Percentiles rank a stretch among this genome's conserved stretches.
Evolutionary conservation across 2,888 invertebrate genomes (phyloP).

Genomic region (Rhingia rostrata): DNA sequence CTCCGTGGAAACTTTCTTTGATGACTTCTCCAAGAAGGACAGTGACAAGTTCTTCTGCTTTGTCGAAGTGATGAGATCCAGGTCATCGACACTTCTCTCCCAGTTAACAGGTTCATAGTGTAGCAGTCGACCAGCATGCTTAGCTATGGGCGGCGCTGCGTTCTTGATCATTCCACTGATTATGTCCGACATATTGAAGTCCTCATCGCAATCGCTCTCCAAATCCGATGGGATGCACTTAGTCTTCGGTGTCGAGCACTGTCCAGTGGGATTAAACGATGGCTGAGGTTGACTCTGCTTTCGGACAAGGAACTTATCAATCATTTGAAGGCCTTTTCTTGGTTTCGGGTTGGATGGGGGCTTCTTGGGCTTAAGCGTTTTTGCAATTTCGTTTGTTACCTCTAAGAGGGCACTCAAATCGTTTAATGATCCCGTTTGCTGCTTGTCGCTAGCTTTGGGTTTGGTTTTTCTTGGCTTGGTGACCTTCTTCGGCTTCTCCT

Average conservation of each 20-base stretch:
- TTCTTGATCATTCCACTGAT: slow-evolving; percentile 84
- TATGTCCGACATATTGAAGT: slow-evolving; percentile 84
- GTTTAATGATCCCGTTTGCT: slow-evolving; percentile 76
- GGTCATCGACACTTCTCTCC: slow-evolving; percentile 76
- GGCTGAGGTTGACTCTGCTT: slow-evolving; percentile 2
- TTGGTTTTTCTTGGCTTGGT: slow-evolving; percentile 77
- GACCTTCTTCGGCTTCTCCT: slow-evolving; percentile 84
- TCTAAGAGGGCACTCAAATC: slow-evolving; percentile 76
- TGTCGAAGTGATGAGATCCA: slow-evolving; percentile 74
- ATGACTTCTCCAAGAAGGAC: slow-evolving; percentile 59
- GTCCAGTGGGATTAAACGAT: slow-evolving; percentile 33
- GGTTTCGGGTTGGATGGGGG: slow-evolving; percentile 80
- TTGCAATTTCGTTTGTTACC: slow-evolving; percentile 78
- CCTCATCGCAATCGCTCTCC: slow-evolving; percentile 82
- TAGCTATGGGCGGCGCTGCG: slow-evolving; percentile 75
- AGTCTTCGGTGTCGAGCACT: slow-evolving; percentile 80
- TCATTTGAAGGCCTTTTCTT: slow-evolving; percentile 78
- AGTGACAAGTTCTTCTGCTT: slow-evolving; percentile 77
- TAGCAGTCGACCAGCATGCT: slow-evolving; percentile 78
- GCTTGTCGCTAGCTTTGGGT: slow-evolving; percentile 77
- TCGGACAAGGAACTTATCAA: slow-evolving; percentile 80
- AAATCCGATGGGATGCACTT: slow-evolving; percentile 79
- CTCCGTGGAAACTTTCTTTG: slow-evolving; percentile 77
- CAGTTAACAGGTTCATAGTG: slow-evolving; percentile 77
- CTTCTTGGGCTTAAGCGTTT: slow-evolving; percentile 74